These are phyloP conservation scores for Hystrix brachyura DNA, from an alignment of 2,113 vertebrate species.

Conservation along the genomic window DNA sequence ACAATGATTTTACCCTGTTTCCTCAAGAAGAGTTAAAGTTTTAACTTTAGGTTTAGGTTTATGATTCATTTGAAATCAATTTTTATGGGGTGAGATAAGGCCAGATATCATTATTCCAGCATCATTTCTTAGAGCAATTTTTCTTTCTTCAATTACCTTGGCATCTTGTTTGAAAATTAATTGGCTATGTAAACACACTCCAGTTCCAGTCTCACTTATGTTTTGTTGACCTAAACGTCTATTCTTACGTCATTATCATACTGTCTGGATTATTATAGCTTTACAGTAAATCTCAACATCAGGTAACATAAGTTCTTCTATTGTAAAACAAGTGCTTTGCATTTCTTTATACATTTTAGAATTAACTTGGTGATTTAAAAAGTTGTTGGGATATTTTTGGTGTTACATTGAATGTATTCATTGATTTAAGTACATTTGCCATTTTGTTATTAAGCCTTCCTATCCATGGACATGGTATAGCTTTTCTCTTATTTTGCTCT, in stretches of 20 bases:
- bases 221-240: not conserved
- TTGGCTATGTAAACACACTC: not conserved
- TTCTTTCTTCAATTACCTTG: not conserved
- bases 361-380: not conserved
- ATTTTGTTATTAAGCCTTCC: not conserved
- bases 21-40: not conserved
- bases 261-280: not conserved
- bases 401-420: not conserved
- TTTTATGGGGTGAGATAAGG: not conserved
- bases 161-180: not conserved
- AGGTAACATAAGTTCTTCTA: not conserved
- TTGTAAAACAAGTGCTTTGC: not conserved
- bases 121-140: not conserved
- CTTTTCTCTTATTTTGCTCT: not conserved
- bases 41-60: not conserved
- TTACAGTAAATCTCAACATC: not conserved
- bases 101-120: not conserved
- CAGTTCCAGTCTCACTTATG: not conserved
- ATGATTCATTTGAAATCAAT: not conserved
- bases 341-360: not conserved
- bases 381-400: not conserved
- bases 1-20: not conserved
- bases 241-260: not conserved
- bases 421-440: not conserved
- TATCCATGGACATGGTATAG: not conserved